phyloP scores from a whole-genome alignment of 1,140 invertebrate species.

The Drosophila auraria region DNA sequence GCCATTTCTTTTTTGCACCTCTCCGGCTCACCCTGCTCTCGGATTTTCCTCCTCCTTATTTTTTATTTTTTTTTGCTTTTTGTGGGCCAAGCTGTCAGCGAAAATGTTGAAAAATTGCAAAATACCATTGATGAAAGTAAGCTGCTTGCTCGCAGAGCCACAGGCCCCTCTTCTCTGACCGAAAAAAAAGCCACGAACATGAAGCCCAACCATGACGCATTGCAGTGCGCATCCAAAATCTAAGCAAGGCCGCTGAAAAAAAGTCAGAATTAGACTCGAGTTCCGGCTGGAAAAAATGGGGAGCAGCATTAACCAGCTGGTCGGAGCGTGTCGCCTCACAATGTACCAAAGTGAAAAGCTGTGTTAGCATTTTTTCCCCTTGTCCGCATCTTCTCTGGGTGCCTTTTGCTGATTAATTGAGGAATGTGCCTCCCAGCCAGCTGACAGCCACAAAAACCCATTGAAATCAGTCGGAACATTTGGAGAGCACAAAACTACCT shows the following conservation, averaged over 20 bases:
- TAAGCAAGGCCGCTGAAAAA: constrained; percentile 55
- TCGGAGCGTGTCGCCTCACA: constrained; percentile 64
- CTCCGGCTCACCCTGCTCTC: constrained; percentile 14
- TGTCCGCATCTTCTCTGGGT: constrained; percentile 26
- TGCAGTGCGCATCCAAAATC: constrained; percentile 65
- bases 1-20: constrained; percentile 41
- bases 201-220: constrained; percentile 59
- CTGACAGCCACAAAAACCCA: constrained; percentile 25
- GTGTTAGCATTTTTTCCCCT: constrained; percentile 68
- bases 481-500: not conserved
- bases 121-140: constrained; percentile 82
- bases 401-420: constrained; percentile 80
- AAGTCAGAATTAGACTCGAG: constrained; percentile 36
- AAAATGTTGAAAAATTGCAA: constrained; percentile 84
- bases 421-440: constrained; percentile 56
- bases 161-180: not conserved
- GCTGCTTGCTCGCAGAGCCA: constrained; percentile 46
- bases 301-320: constrained; percentile 34
- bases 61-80: constrained; percentile 1
- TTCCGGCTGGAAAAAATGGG: constrained; percentile 14
- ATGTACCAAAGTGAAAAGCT: constrained; percentile 83
- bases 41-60: not conserved
- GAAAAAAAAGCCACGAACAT: constrained; percentile 23
- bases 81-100: constrained; percentile 73
- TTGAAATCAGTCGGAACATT: not conserved